Percentiles rank a stretch among this genome's conserved stretches.
These are phyloP conservation scores for Dufourea novaeangliae DNA, from an alignment of 1,140 invertebrate species.

Conservation along the genomic window DNA sequence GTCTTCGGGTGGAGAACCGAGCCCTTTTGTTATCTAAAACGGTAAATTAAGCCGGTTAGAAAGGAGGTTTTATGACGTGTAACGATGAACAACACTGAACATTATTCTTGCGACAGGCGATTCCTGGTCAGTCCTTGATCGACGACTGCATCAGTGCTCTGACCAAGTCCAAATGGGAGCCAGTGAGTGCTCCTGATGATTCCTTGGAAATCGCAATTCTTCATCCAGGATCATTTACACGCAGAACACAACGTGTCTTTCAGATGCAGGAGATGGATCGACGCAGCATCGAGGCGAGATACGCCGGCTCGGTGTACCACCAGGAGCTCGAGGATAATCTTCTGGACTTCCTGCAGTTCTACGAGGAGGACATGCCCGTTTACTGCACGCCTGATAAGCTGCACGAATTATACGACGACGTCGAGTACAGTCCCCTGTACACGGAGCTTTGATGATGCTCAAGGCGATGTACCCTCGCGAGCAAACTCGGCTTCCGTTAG, in stretches of 20 bases:
- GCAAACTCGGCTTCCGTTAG: too few relatives aligned
- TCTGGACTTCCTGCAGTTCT: constrained; percentile 61
- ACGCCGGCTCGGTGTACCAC: constrained; percentile 55
- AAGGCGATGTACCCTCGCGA: too few relatives aligned
- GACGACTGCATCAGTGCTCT: constrained; percentile 46
- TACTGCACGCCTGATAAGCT: constrained; percentile 58
- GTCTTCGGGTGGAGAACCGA: constrained; percentile 74
- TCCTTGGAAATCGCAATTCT: neutral
- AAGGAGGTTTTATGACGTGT: too few relatives aligned
- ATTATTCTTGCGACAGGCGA: constrained; percentile 30
- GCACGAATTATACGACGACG: constrained; percentile 48
- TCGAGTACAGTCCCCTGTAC: constrained; percentile 55
- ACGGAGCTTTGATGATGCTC: neutral
- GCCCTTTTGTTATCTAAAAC: constrained; percentile 45
- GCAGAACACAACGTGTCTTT: neutral
- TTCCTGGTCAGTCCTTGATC: constrained; percentile 35
- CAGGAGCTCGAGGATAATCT: constrained; percentile 58
- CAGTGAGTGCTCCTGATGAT: constrained; percentile 41
- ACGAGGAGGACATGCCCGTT: constrained; percentile 59
- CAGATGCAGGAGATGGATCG: constrained; percentile 54
- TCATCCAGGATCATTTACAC: too few relatives aligned
- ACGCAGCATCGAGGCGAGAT: constrained; percentile 45
- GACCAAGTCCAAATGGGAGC: constrained; percentile 39
- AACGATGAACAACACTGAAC: neutral
- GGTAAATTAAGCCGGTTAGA: constrained; percentile 29